Evolutionary conservation across 2,113 vertebrate species (phyloP).

Genomic region (Nothobranchius kuhntae): DNA sequence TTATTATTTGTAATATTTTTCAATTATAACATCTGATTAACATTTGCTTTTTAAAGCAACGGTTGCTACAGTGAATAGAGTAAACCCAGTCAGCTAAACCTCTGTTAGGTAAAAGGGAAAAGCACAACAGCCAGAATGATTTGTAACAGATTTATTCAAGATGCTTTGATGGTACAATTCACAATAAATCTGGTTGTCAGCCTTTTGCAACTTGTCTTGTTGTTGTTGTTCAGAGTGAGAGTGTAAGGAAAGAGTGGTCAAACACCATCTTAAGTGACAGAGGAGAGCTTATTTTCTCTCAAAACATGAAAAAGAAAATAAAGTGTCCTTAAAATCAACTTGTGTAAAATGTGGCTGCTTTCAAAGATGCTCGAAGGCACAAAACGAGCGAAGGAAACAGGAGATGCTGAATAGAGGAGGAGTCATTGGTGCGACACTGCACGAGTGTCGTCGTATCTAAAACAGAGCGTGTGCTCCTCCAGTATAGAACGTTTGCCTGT

Average conservation of each 20-base stretch:
- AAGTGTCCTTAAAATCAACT: constrained; percentile 11
- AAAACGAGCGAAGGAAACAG: constrained; percentile 12
- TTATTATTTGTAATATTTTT: too few species aligned
- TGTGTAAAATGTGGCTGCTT: constrained; percentile 35
- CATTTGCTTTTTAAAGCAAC: too few species aligned
- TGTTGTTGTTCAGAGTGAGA: constrained; percentile 39
- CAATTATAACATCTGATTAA: too few species aligned
- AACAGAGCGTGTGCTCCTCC: not conserved
- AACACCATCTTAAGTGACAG: constrained; percentile 38
- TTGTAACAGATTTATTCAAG: constrained; percentile 65
- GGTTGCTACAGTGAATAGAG: too few species aligned
- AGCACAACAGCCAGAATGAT: constrained; percentile 1
- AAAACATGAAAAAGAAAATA: constrained; percentile 38
- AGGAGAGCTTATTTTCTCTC: constrained; percentile 43
- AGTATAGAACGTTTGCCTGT: not conserved
- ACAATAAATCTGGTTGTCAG: constrained; percentile 64
- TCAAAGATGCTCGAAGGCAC: constrained; percentile 29
- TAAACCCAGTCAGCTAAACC: too few species aligned
- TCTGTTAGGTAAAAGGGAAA: not conserved
- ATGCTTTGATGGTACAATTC: constrained; percentile 43
- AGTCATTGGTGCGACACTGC: not conserved
- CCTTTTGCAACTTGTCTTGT: constrained; percentile 19
- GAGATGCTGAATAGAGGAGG: not conserved
- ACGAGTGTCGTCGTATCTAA: not conserved
- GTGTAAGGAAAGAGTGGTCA: constrained; percentile 37